Evolutionary conservation across 2,113 vertebrate species (phyloP).

Genomic region (Eulemur macaco): DNA sequence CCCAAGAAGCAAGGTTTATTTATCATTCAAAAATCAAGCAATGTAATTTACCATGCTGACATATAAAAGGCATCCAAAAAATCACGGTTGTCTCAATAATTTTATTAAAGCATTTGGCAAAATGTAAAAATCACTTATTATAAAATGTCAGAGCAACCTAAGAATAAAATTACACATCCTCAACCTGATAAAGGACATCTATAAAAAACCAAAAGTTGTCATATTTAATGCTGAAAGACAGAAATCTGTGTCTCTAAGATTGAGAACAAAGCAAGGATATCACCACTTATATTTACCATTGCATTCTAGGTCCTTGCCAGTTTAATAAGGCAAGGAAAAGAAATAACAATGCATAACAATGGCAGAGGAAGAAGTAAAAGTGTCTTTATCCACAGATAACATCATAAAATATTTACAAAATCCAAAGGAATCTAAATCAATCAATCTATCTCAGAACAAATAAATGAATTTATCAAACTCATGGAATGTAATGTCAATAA

Average conservation of each 20-base stretch:
- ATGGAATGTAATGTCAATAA: not conserved
- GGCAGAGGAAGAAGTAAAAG: not conserved
- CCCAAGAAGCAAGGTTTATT: not conserved
- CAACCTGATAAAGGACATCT: not conserved
- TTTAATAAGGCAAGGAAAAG: not conserved
- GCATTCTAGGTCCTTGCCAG: not conserved
- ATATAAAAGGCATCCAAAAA: not conserved
- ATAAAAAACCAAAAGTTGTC: not conserved
- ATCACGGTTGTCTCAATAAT: not conserved
- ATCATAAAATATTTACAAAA: not conserved
- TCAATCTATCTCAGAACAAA: not conserved
- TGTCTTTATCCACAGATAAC: not conserved
- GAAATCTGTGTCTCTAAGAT: not conserved
- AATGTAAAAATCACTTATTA: not conserved
- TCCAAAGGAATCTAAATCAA: not conserved
- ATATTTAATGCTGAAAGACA: not conserved
- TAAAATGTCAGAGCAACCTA: not conserved
- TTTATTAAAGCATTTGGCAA: not conserved
- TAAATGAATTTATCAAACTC: not conserved
- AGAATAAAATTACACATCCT: not conserved
- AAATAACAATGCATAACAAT: not conserved
- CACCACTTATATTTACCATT: not conserved
- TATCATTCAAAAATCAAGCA: not conserved
- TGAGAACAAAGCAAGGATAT: not conserved
- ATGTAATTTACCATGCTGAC: not conserved